These are phyloP conservation scores for Mystacornis crossleyi DNA, from an alignment of 2,113 vertebrate species.

Conservation along the genomic window DNA sequence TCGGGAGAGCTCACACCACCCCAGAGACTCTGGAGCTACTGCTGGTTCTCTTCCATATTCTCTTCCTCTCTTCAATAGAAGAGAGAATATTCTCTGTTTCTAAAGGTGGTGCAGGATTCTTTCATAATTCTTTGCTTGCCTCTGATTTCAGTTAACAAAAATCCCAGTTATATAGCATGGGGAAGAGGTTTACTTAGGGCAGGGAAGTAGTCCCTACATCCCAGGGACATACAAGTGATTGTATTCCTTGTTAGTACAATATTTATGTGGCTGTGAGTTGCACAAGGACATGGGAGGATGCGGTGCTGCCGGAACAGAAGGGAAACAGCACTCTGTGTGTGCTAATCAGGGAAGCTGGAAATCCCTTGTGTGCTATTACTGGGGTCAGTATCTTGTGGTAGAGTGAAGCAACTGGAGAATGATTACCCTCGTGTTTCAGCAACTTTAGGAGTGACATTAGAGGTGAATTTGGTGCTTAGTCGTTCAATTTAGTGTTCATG, in stretches of 20 bases:
- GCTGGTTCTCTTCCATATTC: not conserved
- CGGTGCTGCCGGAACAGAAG: not conserved
- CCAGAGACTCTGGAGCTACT: not conserved
- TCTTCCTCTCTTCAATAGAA: not conserved
- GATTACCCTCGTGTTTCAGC: not conserved
- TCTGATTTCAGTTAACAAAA: not conserved
- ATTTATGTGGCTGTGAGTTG: not conserved
- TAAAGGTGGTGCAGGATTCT: not conserved
- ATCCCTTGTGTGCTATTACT: not conserved
- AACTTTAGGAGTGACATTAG: not conserved
- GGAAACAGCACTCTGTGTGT: fast-evolving
- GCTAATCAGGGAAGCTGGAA: not conserved
- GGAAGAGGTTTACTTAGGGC: not conserved
- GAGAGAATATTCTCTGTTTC: not conserved
- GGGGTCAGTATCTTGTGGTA: not conserved
- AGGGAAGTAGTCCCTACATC: not conserved
- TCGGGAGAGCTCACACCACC: not conserved
- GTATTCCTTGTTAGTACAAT: not conserved
- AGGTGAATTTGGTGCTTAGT: not conserved
- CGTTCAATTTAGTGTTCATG: not conserved
- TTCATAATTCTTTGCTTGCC: not conserved
- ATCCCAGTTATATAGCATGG: not conserved
- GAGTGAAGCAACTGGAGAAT: not conserved
- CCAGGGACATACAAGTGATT: not conserved
- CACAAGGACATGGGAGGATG: not conserved